Conservation (phyloP, 2,888 invertebrate genomes). For the Tryphoninae sp. region DNA sequence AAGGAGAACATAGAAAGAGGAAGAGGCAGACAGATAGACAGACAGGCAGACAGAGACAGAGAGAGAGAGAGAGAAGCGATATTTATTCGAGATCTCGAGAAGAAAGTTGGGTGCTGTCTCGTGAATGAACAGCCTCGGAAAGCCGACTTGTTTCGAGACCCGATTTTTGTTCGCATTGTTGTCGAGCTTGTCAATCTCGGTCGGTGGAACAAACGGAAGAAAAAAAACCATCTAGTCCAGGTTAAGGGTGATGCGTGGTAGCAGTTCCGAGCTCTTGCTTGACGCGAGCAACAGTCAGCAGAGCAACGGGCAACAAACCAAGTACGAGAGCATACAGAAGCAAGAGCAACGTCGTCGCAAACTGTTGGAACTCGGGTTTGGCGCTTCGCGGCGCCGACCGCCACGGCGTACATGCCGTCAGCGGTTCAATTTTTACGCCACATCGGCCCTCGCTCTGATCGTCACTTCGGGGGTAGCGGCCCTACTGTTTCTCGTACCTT, state of each 20-base stretch:
- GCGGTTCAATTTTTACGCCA: constrained; percentile 87
- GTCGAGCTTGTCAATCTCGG: constrained; percentile 13
- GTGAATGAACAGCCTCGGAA: neutral
- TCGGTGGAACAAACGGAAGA: constrained; percentile 4
- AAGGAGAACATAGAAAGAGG: neutral
- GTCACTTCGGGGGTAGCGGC: constrained; percentile 89
- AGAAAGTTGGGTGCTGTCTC: constrained; percentile 13
- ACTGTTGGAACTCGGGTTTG: constrained; percentile 80
- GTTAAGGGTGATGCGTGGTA: constrained; percentile 85
- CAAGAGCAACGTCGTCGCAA: constrained; percentile 79
- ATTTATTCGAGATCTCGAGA: neutral
- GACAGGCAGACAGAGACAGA: neutral
- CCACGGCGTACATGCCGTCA: constrained; percentile 85
- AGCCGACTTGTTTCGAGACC: neutral
- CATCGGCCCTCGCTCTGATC: constrained; percentile 87
- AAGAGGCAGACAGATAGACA: neutral
- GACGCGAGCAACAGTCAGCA: constrained; percentile 87
- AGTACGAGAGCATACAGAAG: constrained; percentile 82
- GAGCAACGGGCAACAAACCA: constrained; percentile 83
- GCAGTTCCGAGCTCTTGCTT: constrained; percentile 90
- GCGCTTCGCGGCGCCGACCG: constrained; percentile 80
- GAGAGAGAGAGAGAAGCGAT: neutral
- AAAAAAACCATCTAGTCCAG: constrained; percentile 10
- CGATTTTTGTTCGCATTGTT: neutral
- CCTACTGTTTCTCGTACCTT: constrained; percentile 87